These are phyloP conservation scores for Drosophila aff. DNA, from an alignment of 1,140 invertebrate species.

Conservation along the genomic window DNA sequence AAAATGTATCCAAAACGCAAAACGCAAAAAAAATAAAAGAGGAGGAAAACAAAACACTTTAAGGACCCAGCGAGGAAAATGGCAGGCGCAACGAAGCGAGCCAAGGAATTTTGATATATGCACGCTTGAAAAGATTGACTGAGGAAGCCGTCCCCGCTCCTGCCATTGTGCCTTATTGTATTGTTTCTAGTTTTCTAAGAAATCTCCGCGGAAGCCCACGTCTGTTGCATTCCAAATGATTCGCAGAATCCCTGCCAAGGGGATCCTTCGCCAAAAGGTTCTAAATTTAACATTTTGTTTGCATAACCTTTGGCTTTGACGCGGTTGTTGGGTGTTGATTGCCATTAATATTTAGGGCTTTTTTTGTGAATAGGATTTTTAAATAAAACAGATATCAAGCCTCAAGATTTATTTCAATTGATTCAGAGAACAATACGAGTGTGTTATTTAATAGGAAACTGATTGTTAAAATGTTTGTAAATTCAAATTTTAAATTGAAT, in stretches of 20 bases:
- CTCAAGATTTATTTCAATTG: neutral
- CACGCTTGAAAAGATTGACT: conserved; percentile 9
- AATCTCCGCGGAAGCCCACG: conserved; percentile 21
- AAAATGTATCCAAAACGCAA: conserved; percentile 21
- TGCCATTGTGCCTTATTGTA: conserved; percentile 34
- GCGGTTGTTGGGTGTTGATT: conserved; percentile 2
- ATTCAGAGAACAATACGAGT: too few relatives aligned
- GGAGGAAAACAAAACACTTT: conserved; percentile 29
- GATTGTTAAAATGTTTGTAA: too few relatives aligned
- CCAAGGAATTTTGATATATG: conserved; percentile 49
- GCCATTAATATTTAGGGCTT: conserved; percentile 5
- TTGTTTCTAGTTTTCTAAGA: conserved; percentile 51
- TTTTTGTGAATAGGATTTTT: neutral
- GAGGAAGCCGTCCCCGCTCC: conserved; percentile 1
- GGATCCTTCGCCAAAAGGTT: conserved; percentile 5
- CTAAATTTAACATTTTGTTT: conserved; percentile 3
- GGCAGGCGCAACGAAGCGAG: conserved; percentile 30
- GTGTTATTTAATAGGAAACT: neutral
- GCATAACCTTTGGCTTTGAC: conserved; percentile 4
- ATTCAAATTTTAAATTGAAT: too few relatives aligned
- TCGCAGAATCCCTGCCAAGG: neutral
- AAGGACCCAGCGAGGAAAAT: conserved; percentile 38
- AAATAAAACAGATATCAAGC: neutral
- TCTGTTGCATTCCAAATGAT: conserved; percentile 33
- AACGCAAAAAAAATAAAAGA: neutral